phyloP scores from a whole-genome alignment of 2,888 invertebrate genomes.

The Agelastica alni region DNA sequence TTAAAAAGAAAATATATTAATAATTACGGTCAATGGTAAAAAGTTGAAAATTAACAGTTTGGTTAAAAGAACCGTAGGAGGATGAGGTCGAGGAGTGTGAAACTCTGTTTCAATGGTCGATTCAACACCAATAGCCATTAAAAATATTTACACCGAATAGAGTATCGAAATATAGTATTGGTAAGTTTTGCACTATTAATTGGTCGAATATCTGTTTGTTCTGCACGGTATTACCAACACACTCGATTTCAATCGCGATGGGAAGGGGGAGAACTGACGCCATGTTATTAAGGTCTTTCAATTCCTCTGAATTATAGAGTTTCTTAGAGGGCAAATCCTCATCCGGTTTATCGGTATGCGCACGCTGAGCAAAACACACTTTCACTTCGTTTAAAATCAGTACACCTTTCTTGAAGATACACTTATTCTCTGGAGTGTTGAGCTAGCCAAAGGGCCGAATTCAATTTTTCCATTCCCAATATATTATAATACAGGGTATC shows the following conservation, averaged over 20 bases:
- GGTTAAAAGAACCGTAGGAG: too few relatives aligned
- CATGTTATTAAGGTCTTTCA: conserved; percentile 31
- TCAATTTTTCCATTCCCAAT: too few relatives aligned
- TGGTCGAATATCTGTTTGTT: conserved; percentile 22
- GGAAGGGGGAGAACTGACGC: conserved; percentile 18
- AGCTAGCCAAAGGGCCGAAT: conserved; percentile 28
- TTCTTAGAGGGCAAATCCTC: conserved; percentile 31
- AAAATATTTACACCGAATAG: too few relatives aligned
- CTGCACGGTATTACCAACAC: conserved; percentile 13
- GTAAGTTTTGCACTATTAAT: too few relatives aligned
- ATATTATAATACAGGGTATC: too few relatives aligned
- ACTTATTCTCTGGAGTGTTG: conserved; percentile 27
- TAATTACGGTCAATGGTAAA: too few relatives aligned
- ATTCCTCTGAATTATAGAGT: conserved; percentile 28
- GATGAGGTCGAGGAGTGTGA: too few relatives aligned
- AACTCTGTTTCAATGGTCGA: too few relatives aligned
- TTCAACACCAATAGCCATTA: too few relatives aligned
- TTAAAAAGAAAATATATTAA: too few relatives aligned
- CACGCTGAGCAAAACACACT: conserved; percentile 32
- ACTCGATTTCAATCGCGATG: conserved; percentile 14
- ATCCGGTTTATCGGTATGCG: conserved; percentile 31
- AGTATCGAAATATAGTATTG: too few relatives aligned
- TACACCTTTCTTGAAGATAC: conserved; percentile 34
- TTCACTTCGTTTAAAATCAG: conserved; percentile 31
- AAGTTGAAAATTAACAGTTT: too few relatives aligned